Conservation (phyloP, 23 tunicate genomes). For the Halocynthia aurantium region DNA sequence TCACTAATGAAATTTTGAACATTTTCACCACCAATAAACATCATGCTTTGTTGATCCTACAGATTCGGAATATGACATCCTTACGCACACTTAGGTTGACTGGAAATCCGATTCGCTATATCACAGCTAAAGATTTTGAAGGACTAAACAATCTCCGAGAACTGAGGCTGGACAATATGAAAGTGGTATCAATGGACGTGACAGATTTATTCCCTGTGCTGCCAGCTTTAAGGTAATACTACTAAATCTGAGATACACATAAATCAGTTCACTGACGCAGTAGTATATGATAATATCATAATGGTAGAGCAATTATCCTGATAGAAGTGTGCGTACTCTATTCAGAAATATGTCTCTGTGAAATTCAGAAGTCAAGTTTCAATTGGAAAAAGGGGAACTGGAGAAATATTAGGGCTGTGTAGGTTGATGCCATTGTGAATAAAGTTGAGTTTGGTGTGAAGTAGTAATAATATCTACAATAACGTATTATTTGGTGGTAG, state of each 20-base stretch:
- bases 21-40: neutral
- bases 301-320: no score
- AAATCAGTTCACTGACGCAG: neutral
- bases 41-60: neutral
- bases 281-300: no score
- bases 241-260: neutral
- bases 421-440: no score
- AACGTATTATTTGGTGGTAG: no score
- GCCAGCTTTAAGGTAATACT: constrained; percentile 60
- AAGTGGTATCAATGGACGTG: constrained; percentile 39
- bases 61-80: constrained; percentile 46
- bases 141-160: constrained; percentile 47
- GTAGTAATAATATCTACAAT: no score
- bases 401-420: no score
- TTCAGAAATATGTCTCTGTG: no score
- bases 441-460: no score
- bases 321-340: no score
- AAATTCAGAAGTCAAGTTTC: no score
- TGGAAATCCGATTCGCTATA: constrained; percentile 47
- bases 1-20: neutral
- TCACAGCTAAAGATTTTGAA: constrained; percentile 19
- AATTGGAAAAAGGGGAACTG: no score
- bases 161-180: constrained; percentile 49
- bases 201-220: constrained; percentile 34
- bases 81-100: constrained; percentile 31